Conservation (phyloP, 2,888 invertebrate species). For the Pristionchus japonicus region DNA sequence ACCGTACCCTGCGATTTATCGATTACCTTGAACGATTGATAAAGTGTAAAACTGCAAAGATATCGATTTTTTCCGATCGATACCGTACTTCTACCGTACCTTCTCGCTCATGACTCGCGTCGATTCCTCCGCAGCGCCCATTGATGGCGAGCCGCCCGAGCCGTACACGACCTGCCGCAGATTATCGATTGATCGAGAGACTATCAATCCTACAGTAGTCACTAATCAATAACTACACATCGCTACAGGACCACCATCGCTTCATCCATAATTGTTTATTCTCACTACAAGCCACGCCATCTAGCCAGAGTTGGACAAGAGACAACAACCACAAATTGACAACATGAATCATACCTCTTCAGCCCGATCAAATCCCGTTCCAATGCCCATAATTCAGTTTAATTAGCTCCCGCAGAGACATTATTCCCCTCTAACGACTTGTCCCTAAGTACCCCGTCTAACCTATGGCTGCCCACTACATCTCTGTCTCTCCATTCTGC, state of each 20-base stretch:
- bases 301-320: no score
- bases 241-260: no score
- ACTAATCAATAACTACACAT: no score
- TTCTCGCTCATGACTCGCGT: slow-evolving; percentile 91
- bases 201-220: neutral
- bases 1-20: neutral
- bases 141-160: slow-evolving; percentile 57
- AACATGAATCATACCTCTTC: neutral
- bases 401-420: neutral
- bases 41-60: no score
- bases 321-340: neutral
- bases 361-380: neutral
- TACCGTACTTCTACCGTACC: slow-evolving; percentile 21
- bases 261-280: neutral
- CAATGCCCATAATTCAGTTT: neutral
- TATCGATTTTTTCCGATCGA: no score
- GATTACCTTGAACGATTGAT: no score
- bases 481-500: neutral
- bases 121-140: slow-evolving; percentile 63
- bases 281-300: neutral
- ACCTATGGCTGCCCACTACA: no score
- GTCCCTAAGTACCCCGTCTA: neutral
- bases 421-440: neutral
- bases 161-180: slow-evolving; percentile 73
- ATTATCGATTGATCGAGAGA: neutral